A percentile compares a stretch with the other conserved stretches of the same genome.
Conservation (phyloP, 2,888 invertebrate species). For the Aphrophora alni region DNA sequence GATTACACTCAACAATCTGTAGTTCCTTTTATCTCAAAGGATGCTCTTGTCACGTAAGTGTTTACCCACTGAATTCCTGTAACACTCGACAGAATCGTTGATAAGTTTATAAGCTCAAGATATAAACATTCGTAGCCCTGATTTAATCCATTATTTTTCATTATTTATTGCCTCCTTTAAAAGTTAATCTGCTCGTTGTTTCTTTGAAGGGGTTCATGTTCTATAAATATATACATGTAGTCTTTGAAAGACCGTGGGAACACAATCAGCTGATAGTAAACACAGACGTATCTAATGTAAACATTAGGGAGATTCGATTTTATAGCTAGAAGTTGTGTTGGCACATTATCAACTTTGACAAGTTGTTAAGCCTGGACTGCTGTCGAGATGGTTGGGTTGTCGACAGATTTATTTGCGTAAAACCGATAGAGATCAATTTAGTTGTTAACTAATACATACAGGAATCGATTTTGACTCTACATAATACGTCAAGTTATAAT, state of each 20-base stretch:
- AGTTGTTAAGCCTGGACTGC: not conserved
- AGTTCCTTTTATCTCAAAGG: constrained; percentile 53
- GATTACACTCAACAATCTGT: constrained; percentile 58
- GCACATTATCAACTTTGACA: not conserved
- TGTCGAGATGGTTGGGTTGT: no score
- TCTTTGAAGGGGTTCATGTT: not conserved
- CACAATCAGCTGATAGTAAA: not conserved
- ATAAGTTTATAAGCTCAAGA: not conserved
- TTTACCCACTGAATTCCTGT: no score
- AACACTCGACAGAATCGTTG: not conserved
- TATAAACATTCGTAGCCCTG: not conserved
- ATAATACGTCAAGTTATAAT: no score
- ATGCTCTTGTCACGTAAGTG: constrained; percentile 66
- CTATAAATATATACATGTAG: not conserved
- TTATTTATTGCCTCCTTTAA: not conserved
- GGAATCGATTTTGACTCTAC: no score
- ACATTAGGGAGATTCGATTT: not conserved
- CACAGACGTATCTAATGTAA: not conserved
- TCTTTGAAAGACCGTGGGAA: not conserved
- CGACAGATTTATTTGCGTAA: no score
- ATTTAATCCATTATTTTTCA: not conserved
- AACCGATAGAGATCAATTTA: no score
- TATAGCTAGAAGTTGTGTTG: not conserved
- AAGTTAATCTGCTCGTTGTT: not conserved
- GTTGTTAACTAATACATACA: no score